A percentile compares a stretch with the other conserved stretches of the same genome.
These are phyloP conservation scores for Achlya flavicornis DNA, from an alignment of 2,888 invertebrate genomes.

Conservation along the genomic window DNA sequence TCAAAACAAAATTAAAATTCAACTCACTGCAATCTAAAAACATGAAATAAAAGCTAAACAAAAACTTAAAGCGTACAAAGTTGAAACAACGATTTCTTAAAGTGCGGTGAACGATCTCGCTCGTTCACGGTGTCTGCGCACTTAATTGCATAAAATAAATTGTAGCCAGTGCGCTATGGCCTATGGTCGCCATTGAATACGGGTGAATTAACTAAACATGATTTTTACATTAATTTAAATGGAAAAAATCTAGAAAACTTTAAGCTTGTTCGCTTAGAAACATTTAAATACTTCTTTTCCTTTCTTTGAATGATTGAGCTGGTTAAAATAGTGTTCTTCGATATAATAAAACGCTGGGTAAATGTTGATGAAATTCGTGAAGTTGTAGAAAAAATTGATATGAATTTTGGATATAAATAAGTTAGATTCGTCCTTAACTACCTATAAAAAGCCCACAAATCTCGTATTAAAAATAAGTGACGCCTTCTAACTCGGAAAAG, in stretches of 20 bases:
- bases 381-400: background rate
- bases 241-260: background rate
- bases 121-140: slow-evolving; percentile 64
- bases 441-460: too few relatives aligned
- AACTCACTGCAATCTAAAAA: background rate
- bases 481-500: too few relatives aligned
- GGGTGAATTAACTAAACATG: slow-evolving; percentile 28
- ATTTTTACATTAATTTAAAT: slow-evolving; percentile 29
- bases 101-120: slow-evolving; percentile 52
- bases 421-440: too few relatives aligned
- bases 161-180: slow-evolving; percentile 62
- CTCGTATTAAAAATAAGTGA: too few relatives aligned
- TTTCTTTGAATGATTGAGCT: too few relatives aligned
- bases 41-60: background rate
- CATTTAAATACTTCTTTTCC: too few relatives aligned
- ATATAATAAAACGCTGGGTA: too few relatives aligned
- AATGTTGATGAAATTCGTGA: too few relatives aligned
- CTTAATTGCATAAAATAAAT: slow-evolving; percentile 62
- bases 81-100: slow-evolving; percentile 27
- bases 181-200: slow-evolving; percentile 24
- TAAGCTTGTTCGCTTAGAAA: background rate
- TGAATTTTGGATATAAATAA: background rate
- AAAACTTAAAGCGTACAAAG: slow-evolving; percentile 13
- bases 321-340: too few relatives aligned
- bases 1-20: background rate